These are phyloP conservation scores for Pocillopora damicornis DNA, from an alignment of 64 coral and sea anemone species.

Conservation along the genomic window DNA sequence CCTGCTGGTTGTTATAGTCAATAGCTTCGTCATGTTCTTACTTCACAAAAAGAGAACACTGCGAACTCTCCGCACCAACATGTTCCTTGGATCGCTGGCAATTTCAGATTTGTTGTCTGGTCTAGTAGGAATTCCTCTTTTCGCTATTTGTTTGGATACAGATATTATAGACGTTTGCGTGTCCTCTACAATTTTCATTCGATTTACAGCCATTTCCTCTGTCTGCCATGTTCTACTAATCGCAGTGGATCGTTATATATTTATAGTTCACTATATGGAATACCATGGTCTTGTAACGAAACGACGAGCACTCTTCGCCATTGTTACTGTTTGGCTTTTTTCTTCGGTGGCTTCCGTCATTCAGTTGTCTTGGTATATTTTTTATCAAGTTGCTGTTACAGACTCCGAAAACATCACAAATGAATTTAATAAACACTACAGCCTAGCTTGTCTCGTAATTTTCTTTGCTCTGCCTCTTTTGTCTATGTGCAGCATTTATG, in stretches of 20 bases:
- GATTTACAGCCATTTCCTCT: slow-evolving; percentile 49
- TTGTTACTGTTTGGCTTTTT: slow-evolving; percentile 16
- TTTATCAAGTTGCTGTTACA: not conserved
- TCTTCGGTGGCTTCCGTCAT: slow-evolving; percentile 27
- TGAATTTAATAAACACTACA: slow-evolving; percentile 11
- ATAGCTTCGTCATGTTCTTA: slow-evolving; percentile 30
- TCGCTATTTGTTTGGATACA: not conserved
- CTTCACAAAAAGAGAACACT: slow-evolving; percentile 20
- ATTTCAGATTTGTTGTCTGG: slow-evolving; percentile 47
- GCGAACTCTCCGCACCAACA: slow-evolving; percentile 29
- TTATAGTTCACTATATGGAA: slow-evolving; percentile 25
- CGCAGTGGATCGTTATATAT: slow-evolving; percentile 36
- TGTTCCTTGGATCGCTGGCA: slow-evolving; percentile 34
- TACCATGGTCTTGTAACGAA: slow-evolving; percentile 10
- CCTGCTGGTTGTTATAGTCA: slow-evolving; percentile 10
- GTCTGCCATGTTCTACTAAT: slow-evolving; percentile 34
- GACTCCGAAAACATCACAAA: not conserved
- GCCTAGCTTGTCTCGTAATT: slow-evolving; percentile 6
- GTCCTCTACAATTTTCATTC: slow-evolving; percentile 28
- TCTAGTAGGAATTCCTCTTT: slow-evolving; percentile 37
- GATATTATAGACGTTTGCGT: not conserved
- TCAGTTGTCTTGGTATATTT: slow-evolving; percentile 41
- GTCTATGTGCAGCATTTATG: slow-evolving; percentile 39
- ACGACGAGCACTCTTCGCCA: slow-evolving; percentile 10
- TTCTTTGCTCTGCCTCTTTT: slow-evolving; percentile 37